Percentiles rank a stretch among this genome's conserved stretches.
phyloP scores from a whole-genome alignment of 2,113 vertebrate genomes.

The Brienomyrus brachyistius region DNA sequence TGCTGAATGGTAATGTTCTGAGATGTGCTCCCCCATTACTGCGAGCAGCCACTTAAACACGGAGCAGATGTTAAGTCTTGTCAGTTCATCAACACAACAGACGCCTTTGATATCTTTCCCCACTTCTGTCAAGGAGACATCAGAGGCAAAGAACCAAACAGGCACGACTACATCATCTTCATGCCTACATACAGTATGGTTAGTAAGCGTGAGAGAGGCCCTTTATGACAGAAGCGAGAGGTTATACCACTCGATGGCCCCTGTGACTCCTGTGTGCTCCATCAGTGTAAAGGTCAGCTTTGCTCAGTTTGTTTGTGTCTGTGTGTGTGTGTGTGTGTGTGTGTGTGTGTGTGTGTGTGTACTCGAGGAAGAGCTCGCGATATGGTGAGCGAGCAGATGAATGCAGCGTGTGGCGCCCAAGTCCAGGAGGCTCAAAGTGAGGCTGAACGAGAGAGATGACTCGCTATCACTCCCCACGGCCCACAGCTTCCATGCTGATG shows the following conservation, averaged over 20 bases:
- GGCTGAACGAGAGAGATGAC: not conserved
- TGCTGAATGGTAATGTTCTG: not conserved
- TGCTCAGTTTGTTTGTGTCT: constrained; percentile 26
- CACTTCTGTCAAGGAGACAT: not conserved
- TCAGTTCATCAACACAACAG: constrained; percentile 3
- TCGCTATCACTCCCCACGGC: not conserved
- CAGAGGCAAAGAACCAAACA: not conserved
- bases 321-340: constrained; percentile 32
- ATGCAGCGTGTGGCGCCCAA: not conserved
- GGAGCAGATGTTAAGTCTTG: not conserved
- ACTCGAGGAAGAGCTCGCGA: constrained; percentile 47
- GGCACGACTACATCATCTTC: not conserved
- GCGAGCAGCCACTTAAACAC: not conserved
- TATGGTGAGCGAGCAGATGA: constrained; percentile 37
- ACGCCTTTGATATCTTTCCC: not conserved
- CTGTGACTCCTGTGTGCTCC: not conserved
- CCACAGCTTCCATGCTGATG: not conserved
- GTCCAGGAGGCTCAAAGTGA: not conserved
- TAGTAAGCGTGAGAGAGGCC: not conserved
- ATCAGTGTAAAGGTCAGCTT: not conserved
- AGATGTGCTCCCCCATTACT: constrained; percentile 2
- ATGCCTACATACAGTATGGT: not conserved
- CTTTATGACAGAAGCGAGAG: not conserved
- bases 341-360: constrained; percentile 30
- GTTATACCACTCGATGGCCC: not conserved